Evolutionary conservation across 2,888 invertebrate species (phyloP), one percentile per base, ranked within the genome.

Genomic region (Cheilosia vernalis): DNA sequence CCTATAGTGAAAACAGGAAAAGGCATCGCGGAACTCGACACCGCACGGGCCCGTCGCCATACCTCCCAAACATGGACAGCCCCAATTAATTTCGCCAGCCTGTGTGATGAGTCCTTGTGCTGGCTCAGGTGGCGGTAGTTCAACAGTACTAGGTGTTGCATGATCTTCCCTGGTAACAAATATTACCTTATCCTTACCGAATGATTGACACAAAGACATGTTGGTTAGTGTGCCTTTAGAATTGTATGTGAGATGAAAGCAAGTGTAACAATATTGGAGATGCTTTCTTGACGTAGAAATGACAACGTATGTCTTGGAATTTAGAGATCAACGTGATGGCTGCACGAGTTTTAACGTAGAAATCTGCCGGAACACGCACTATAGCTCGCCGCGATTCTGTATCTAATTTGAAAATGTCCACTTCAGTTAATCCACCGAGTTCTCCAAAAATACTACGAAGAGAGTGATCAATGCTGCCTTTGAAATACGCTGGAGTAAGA

Each of bases 11-110:
- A 98, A 98, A 92, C 99, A 99, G 37, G 97, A 96, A 92, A 99
- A 98, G 2, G 98, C 98, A 88, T 98, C 96, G 51, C 98, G 93
- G 92, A 99, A 99, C 91, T 98, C 96, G 15, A 96, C 94, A 1
- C 98, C 98, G 91, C 99, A 99, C 0, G 99, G 98, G 0, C 99
- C 98, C 0, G 97, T 97, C 5, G 98, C 97, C 97, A 98, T 98
- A n/a, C 98, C 98, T 15, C 98, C 98, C 42, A 99, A 93, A 91
- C 99, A 99, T 0, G 98, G 98, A 90, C 99, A 99, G 90, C 96
- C 96, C 98, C 98, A 99, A 93, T 99, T 99, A 87, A 99, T 98
- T 84, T 96, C 95, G 5, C 98, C 98, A 92, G 96, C 96, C 0
- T 96, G 93, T 76, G 96, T 93, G 87, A 98, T 95, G 15, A 98